Evolutionary conservation across 2,113 vertebrate genomes (phyloP).

Genomic region (Gobio gobio): DNA sequence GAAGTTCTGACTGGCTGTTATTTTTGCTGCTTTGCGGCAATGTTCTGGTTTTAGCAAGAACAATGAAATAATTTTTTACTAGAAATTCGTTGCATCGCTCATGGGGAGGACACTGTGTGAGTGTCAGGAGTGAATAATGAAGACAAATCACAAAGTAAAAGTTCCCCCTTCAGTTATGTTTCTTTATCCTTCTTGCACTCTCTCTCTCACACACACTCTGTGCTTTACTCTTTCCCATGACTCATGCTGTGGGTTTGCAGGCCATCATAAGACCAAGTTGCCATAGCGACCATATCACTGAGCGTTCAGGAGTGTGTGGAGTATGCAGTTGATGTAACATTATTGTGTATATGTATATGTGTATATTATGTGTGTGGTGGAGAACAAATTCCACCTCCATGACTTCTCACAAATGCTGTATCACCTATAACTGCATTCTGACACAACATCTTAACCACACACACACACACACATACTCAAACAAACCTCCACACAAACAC

Average conservation of each 20-base stretch:
- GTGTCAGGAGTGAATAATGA: not conserved
- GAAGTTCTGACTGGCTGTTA: not conserved
- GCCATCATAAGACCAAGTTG: conserved; percentile 22
- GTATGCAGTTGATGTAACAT: conserved; percentile 6
- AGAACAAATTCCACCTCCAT: conserved; percentile 20
- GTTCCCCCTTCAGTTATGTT: not conserved
- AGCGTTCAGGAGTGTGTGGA: conserved; percentile 39
- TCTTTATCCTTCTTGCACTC: not conserved
- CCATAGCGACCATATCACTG: conserved; percentile 32
- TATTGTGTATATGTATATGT: not conserved
- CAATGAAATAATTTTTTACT: not conserved
- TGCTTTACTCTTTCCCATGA: conserved; percentile 3
- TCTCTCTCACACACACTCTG: conserved; percentile 5
- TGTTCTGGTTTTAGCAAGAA: not conserved
- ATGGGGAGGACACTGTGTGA: not conserved
- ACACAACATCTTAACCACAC: not conserved
- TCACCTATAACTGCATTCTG: not conserved
- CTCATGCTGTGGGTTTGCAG: conserved; percentile 38
- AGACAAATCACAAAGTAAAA: conserved; percentile 25
- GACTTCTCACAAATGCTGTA: not conserved
- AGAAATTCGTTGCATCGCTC: not conserved
- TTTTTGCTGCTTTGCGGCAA: not conserved
- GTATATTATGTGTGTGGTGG: conserved; percentile 16
- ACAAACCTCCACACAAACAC: not conserved
- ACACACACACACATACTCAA: not conserved